Conservation (phyloP, 2,113 vertebrate genomes). For the cat (Felis catus) region DNA sequence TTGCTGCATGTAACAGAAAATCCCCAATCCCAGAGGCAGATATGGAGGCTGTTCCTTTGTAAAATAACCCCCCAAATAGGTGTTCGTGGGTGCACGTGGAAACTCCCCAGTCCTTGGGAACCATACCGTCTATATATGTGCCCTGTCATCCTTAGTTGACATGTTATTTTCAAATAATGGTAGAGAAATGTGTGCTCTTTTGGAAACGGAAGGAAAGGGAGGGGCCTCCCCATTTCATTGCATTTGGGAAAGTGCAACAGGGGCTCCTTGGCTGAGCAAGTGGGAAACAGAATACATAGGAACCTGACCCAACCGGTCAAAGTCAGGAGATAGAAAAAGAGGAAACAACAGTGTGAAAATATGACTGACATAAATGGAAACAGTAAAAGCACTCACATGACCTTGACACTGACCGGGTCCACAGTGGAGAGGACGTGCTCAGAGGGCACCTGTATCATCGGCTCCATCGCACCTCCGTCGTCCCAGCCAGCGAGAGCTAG, state of each 20-base stretch:
- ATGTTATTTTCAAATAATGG: neutral
- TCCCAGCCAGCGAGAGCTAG: neutral
- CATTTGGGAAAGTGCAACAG: neutral
- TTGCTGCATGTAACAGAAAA: neutral
- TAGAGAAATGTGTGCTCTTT: neutral
- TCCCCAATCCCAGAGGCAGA: neutral
- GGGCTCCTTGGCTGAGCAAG: neutral
- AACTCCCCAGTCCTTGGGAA: neutral
- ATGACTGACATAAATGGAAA: neutral
- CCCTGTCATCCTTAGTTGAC: neutral
- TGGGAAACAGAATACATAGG: neutral
- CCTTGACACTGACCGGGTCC: neutral
- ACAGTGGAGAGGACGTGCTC: accelerated
- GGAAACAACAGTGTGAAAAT: neutral
- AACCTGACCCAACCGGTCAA: neutral
- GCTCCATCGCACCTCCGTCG: neutral
- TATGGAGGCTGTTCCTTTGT: neutral
- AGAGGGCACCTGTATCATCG: accelerated
- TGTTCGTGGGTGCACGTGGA: neutral
- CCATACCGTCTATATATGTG: neutral
- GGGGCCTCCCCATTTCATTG: neutral
- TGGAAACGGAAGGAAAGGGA: neutral
- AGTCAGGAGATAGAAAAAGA: neutral
- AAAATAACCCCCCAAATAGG: neutral
- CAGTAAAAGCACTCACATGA: neutral